These are phyloP conservation scores for Propithecus perrieri DNA, from an alignment of 2,797 vertebrate genomes.

Conservation along the genomic window DNA sequence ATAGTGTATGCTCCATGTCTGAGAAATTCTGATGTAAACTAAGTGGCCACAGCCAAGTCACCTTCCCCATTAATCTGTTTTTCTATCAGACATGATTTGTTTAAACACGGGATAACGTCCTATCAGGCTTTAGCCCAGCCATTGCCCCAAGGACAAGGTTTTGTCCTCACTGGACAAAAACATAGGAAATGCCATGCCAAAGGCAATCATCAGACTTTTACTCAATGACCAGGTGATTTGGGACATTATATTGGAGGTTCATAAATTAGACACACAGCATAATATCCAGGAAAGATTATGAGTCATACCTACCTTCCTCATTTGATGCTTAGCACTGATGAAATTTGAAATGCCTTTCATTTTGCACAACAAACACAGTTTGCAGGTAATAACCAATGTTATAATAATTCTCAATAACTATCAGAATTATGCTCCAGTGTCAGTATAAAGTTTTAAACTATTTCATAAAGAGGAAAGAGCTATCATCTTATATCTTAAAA, in stretches of 20 bases:
- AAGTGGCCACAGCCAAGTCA: background rate
- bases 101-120: background rate
- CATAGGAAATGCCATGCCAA: background rate
- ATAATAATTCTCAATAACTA: background rate
- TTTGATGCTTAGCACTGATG: background rate
- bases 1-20: too few relatives aligned
- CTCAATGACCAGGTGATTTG: background rate
- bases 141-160: background rate
- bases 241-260: background rate
- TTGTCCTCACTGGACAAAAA: background rate
- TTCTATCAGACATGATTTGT: background rate
- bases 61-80: background rate
- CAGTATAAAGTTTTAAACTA: background rate
- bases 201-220: background rate
- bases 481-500: slow-evolving; percentile 11
- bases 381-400: background rate
- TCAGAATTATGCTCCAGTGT: background rate
- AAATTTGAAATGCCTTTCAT: slow-evolving; percentile 1
- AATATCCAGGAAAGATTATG: background rate
- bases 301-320: background rate
- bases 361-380: background rate
- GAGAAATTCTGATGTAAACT: background rate
- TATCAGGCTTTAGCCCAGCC: background rate
- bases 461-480: slow-evolving; percentile 30
- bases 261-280: background rate